Evolutionary conservation across 2,888 invertebrate species (phyloP), one percentile per base, ranked within the genome.

Genomic region (Coenonympha glycerion): DNA sequence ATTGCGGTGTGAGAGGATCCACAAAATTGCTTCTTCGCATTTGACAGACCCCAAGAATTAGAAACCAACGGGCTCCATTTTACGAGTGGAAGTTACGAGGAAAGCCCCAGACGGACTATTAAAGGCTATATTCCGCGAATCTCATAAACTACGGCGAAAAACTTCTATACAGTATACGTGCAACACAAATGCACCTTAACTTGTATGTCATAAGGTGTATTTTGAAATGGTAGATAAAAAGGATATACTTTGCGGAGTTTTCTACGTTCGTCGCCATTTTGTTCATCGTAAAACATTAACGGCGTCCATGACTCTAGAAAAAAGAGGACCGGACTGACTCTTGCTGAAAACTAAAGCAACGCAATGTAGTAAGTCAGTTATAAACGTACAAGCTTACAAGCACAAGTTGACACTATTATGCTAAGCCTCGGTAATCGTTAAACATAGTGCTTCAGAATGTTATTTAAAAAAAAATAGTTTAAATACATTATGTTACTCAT

Each of bases 201-300:
- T 6, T 52, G 13, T 58, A 42, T 19, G 40, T 5, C 31, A 53
- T 62, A 76, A 65, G 66, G 63, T 57, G 39, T 56, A 68, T 64
- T 69, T 66, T 74, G 44, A 60, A 41, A 50, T 55, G 50, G 49
- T 47, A 37, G 47, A 16, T 16, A 34, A 52, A 57, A 40, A 22
- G 53, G 47, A 47, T 53, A 63, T 65, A 61, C 58, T 66, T 65
- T 61, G 66, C 60, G 53, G 65, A 63, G 68, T 70, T 71, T 73
- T 66, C 68, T 63, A 63, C 66, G 58, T 60, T 58, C 53, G 57
- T 66, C 72, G 77, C 80, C 79, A 83, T 84, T 85, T 82, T 75
- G 80, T 77, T 73, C 68, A 65, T 74, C 84, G 79, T 84, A 83
- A 85, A 85, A 80, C 79, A 76, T 80, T 83, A 83, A 83, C 80